These are phyloP conservation scores for Phaethon lepturus DNA, from an alignment of 2,113 vertebrate species.

Conservation along the genomic window DNA sequence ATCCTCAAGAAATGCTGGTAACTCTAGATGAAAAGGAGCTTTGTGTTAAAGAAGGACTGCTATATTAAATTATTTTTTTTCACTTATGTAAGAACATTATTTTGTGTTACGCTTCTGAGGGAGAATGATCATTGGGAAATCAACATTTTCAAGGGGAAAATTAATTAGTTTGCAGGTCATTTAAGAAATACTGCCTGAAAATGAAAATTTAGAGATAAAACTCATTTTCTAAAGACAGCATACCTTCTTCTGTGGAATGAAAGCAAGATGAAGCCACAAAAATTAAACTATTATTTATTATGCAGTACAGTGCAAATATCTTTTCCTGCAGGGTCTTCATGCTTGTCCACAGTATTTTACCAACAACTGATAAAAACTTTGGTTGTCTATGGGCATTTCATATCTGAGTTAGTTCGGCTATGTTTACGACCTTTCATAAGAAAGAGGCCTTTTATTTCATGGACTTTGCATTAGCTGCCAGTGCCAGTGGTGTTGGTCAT, in stretches of 20 bases:
- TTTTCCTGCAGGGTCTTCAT: background rate
- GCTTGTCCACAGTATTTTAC: background rate
- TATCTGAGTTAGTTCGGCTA: background rate
- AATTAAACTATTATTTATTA: background rate
- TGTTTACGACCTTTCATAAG: background rate
- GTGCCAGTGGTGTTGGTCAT: background rate
- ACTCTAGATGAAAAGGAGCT: conserved; percentile 25
- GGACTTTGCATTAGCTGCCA: background rate
- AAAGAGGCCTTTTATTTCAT: background rate
- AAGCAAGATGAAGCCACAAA: background rate
- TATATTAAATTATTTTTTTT: background rate
- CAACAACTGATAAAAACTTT: background rate
- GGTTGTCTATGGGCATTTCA: background rate
- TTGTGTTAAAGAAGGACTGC: background rate
- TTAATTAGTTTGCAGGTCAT: conserved; percentile 24
- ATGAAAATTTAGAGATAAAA: background rate
- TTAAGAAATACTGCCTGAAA: background rate
- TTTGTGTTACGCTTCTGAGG: background rate
- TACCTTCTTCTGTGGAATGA: background rate
- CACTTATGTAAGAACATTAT: background rate
- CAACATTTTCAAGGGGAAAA: background rate
- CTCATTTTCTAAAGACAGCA: background rate
- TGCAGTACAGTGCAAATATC: background rate
- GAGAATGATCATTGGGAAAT: background rate
- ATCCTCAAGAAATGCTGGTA: background rate